Percentiles rank a stretch among this genome's conserved stretches.
Conservation (phyloP, 2,797 vertebrate species). For the Odontamblyopus lacepedii region DNA sequence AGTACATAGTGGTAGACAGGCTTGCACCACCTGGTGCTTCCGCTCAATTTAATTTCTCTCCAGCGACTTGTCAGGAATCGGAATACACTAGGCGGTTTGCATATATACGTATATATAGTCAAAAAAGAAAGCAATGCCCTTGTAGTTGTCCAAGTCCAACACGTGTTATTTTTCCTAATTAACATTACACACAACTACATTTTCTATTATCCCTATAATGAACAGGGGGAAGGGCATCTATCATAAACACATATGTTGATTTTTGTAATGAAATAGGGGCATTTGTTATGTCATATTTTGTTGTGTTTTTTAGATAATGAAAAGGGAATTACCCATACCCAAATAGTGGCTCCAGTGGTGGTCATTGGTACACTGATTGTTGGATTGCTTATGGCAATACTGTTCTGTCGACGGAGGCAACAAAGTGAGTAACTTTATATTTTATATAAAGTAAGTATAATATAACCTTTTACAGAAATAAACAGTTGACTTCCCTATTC, state of each 20-base stretch:
- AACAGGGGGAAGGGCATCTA: not conserved
- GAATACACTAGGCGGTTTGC: not conserved
- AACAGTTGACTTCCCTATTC: not conserved
- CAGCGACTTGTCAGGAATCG: no score
- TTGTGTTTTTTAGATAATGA: fast-evolving
- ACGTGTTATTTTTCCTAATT: not conserved
- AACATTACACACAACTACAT: not conserved
- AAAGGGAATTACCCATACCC: fast-evolving
- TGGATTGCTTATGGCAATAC: constrained; percentile 51
- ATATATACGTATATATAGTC: not conserved
- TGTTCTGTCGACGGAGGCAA: not conserved
- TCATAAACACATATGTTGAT: not conserved
- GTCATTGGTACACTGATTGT: constrained; percentile 65
- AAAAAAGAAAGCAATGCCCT: not conserved
- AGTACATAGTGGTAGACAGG: no score
- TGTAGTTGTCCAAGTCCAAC: not conserved
- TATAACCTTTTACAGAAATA: not conserved
- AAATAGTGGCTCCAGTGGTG: constrained; percentile 50
- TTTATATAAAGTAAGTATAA: not conserved
- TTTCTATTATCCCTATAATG: not conserved
- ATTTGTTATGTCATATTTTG: not conserved
- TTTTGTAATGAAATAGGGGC: not conserved
- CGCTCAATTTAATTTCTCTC: no score
- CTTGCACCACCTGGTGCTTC: no score
- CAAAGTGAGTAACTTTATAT: constrained; percentile 53